Conservation (phyloP, 1,140 invertebrate species). For the Trinorchestia longiramus region DNA sequence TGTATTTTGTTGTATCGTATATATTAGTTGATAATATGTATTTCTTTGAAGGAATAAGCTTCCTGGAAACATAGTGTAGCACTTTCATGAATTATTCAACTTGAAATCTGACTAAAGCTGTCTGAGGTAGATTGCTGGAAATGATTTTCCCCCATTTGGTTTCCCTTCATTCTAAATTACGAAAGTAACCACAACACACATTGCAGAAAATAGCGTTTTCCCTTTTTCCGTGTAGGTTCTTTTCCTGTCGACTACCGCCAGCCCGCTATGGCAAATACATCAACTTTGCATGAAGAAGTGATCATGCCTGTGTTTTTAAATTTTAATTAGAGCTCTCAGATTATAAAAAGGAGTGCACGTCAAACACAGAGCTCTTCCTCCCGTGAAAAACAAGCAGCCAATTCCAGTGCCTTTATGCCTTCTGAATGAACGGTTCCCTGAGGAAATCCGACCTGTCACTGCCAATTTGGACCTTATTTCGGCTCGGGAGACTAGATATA, state of each 20-base stretch:
- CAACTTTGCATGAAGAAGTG: neutral
- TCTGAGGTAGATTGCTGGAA: no score
- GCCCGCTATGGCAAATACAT: neutral
- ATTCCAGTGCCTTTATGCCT: neutral
- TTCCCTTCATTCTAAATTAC: no score
- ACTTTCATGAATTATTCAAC: no score
- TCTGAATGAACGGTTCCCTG: neutral
- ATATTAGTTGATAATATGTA: no score
- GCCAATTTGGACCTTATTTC: neutral
- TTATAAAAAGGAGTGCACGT: neutral
- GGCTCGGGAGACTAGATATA: neutral
- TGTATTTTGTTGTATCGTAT: no score
- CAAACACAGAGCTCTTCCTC: neutral
- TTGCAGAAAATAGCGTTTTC: neutral
- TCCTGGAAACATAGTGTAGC: no score
- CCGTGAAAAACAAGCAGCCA: neutral
- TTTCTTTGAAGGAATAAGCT: no score
- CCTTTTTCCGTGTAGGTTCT: neutral
- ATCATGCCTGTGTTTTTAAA: neutral
- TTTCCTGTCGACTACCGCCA: neutral
- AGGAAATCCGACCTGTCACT: neutral
- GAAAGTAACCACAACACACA: no score
- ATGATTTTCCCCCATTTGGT: no score
- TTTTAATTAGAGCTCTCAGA: neutral
- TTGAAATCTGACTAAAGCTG: no score